A percentile compares a stretch with the other conserved stretches of the same genome.
Conservation (phyloP, 2,113 vertebrate genomes). For the Grammomys surdaster region DNA sequence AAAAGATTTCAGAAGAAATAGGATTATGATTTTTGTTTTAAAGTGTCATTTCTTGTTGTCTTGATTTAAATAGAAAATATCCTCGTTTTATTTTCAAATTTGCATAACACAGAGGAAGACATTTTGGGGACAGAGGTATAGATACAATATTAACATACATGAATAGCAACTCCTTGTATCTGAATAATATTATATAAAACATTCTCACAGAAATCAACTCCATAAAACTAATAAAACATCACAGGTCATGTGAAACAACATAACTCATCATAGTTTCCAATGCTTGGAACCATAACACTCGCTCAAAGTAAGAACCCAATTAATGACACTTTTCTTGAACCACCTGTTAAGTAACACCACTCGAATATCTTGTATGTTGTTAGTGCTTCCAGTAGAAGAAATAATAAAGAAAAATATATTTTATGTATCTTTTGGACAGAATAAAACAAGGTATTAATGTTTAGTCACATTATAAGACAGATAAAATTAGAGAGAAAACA, state of each 20-base stretch:
- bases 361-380: neutral
- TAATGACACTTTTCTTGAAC: neutral
- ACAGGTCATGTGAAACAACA: neutral
- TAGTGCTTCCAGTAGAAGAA: neutral
- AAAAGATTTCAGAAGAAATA: neutral
- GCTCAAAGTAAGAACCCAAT: neutral
- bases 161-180: neutral
- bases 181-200: neutral
- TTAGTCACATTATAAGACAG: neutral
- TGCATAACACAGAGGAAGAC: neutral
- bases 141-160: slow-evolving; percentile 48
- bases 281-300: neutral
- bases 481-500: neutral
- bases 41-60: neutral
- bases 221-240: neutral
- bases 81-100: slow-evolving; percentile 42
- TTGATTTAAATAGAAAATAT: slow-evolving; percentile 28
- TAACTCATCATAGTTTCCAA: neutral
- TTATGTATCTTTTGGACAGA: neutral
- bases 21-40: neutral
- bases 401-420: neutral
- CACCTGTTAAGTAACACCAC: neutral
- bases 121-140: slow-evolving; percentile 48
- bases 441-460: neutral
- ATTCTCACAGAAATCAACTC: neutral